A percentile compares a stretch with the other conserved stretches of the same genome.
phyloP scores from a whole-genome alignment of 2,797 vertebrate species.

The Ispidina picta region DNA sequence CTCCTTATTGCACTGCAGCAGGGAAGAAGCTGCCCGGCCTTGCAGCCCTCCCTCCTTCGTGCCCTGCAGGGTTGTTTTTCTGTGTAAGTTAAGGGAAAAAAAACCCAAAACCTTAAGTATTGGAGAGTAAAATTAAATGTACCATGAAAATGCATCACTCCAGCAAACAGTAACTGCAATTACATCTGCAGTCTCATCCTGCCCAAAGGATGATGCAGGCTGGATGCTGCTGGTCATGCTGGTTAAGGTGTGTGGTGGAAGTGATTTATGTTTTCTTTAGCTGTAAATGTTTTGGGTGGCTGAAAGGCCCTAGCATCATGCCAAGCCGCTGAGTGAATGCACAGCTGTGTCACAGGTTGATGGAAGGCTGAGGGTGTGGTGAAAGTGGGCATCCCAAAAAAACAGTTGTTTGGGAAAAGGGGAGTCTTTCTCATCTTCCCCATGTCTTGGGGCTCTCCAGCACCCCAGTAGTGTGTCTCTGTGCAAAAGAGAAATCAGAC shows the following conservation, averaged over 20 bases:
- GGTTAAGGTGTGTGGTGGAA: not conserved
- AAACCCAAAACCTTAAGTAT: not conserved
- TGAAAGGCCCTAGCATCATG: not conserved
- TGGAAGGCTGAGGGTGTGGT: not conserved
- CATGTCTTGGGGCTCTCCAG: not conserved
- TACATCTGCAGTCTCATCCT: not conserved
- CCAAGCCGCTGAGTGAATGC: not conserved
- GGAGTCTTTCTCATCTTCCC: not conserved
- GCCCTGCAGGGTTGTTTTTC: not conserved
- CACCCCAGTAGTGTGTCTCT: rapidly evolving
- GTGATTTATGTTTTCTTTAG: not conserved
- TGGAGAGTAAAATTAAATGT: not conserved
- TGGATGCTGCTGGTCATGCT: not conserved
- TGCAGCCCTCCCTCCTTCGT: not conserved
- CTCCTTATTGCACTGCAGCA: not conserved
- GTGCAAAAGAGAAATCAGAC: not conserved
- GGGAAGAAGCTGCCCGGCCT: not conserved
- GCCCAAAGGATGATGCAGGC: not conserved
- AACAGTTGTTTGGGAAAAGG: not conserved
- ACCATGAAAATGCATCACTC: not conserved
- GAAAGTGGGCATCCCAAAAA: not conserved
- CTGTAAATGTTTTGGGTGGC: not conserved
- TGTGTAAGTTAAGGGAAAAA: not conserved
- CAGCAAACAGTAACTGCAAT: not conserved
- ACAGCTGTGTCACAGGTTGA: rapidly evolving